phyloP scores from a whole-genome alignment of 1,140 invertebrate genomes.

The Neodiprion fabricii region DNA sequence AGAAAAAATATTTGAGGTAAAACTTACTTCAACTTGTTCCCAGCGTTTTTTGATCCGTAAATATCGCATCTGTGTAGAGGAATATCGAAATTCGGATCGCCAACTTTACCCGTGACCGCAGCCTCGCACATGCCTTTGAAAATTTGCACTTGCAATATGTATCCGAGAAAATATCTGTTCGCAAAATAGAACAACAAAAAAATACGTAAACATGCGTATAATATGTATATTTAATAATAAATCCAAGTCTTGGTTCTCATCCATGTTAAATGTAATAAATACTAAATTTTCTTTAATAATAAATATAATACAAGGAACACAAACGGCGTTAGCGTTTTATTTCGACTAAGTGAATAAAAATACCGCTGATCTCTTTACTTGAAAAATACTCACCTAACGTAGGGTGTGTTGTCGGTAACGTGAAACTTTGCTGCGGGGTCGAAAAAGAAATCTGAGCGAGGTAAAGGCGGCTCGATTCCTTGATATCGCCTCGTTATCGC shows the following conservation, averaged over 20 bases:
- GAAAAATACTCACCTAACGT: slow-evolving; percentile 64
- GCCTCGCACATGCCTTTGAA: slow-evolving; percentile 74
- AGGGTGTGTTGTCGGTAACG: slow-evolving; percentile 73
- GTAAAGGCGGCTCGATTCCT: slow-evolving; percentile 67
- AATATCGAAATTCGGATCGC: slow-evolving; percentile 53
- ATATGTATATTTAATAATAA: not conserved
- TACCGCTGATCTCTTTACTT: slow-evolving; percentile 1
- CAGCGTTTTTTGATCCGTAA: slow-evolving; percentile 71
- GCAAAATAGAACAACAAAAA: slow-evolving; percentile 20
- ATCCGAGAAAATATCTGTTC: slow-evolving; percentile 75
- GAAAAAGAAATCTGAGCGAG: slow-evolving; percentile 66
- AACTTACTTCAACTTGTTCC: slow-evolving; percentile 66
- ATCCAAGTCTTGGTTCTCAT: too few relatives aligned
- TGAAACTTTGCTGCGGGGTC: slow-evolving; percentile 78
- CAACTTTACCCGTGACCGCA: slow-evolving; percentile 65
- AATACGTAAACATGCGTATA: not conserved
- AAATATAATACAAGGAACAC: not conserved
- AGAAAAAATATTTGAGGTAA: not conserved
- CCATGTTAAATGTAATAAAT: too few relatives aligned
- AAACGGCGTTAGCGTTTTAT: not conserved
- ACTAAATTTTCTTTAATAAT: too few relatives aligned
- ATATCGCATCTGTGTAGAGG: slow-evolving; percentile 74
- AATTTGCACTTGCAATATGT: slow-evolving; percentile 77
- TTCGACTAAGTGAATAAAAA: slow-evolving; percentile 21
- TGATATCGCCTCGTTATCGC: slow-evolving; percentile 65